Base-by-base conservation (phyloP, 2,113 vertebrate species). In the Calyptommatus sinebrachiatus region DNA sequence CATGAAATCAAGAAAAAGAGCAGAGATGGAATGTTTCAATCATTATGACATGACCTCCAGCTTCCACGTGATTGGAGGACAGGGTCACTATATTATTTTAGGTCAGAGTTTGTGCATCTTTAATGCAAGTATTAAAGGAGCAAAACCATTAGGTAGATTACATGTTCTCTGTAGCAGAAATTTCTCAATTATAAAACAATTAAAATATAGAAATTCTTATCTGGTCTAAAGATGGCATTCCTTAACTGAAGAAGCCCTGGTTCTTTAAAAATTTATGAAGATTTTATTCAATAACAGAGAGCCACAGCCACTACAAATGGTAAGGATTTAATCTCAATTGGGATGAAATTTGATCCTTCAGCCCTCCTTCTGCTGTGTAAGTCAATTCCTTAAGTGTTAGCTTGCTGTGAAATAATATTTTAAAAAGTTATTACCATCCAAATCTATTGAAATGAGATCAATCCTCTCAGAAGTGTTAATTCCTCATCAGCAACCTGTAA, bases 381-480 rank as follows among this genome's bases (percentile, higher is more conserved):
- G 78, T 84, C 78, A 78, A 83, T 77, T 65, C 61, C 63, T 63
- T 61, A 31, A 57, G 1, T 29, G 2, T 63, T n/a, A 14, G 1
- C 69, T 78, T 80, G 71, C n/a, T 48, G 57, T 57, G 81, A 76
- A 48, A 46, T 76, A 62, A 76, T 87, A 77, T 71, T 89, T 87
- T 78, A 77, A 88, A 87, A 90, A 87, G 18, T 45, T 57, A 83
- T 90, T 80, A 67, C 21, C 82, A 67, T 57, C 76, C 57, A 87
- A 57, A 82, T 90, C 2, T 0, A 79, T 86, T 84, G 85, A 80
- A 86, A 86, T 80, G 73, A 88, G 74, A 87, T 73, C 3, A 5
- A 57, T 84, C 66, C 77, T 84, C 68, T 84, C 77, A n/a, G 66
- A 83, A 77, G 69, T 6, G 24, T 72, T 91, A 84, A 69, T 89